A percentile compares a stretch with the other conserved stretches of the same genome.
phyloP scores from a whole-genome alignment of 2,113 vertebrate genomes.

The Myrmecophaga tridactyla region DNA sequence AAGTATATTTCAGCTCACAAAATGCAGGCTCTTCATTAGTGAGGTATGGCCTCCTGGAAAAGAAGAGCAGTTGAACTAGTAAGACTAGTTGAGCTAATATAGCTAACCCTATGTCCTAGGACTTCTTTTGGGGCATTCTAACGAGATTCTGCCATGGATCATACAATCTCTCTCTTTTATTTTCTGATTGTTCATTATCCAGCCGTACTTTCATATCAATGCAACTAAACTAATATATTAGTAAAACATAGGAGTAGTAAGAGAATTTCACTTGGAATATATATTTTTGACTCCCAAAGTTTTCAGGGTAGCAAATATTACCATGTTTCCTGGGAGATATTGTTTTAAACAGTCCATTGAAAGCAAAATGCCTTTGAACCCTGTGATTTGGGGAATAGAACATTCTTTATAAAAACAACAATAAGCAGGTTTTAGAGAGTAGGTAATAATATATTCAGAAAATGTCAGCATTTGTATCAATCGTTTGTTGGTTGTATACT shows the following conservation, averaged over 20 bases:
- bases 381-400: background rate
- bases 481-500: background rate
- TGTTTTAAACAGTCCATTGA: background rate
- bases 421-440: background rate
- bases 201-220: background rate
- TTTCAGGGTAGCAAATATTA: background rate
- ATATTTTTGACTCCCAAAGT: background rate
- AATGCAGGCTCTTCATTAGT: background rate
- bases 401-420: background rate
- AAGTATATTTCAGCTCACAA: constrained; percentile 16
- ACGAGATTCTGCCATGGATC: background rate
- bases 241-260: background rate
- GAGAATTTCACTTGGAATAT: background rate
- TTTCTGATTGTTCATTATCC: background rate
- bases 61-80: background rate
- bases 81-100: background rate
- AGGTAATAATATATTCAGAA: background rate
- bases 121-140: background rate
- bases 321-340: background rate
- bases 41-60: background rate
- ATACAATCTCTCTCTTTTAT: background rate
- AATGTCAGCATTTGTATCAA: no score
- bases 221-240: background rate
- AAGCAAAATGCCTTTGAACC: background rate
- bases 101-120: background rate